A percentile compares a stretch with the other conserved stretches of the same genome.
These are phyloP conservation scores for Chelon labrosus DNA, from an alignment of 2,797 vertebrate species.

Conservation along the genomic window DNA sequence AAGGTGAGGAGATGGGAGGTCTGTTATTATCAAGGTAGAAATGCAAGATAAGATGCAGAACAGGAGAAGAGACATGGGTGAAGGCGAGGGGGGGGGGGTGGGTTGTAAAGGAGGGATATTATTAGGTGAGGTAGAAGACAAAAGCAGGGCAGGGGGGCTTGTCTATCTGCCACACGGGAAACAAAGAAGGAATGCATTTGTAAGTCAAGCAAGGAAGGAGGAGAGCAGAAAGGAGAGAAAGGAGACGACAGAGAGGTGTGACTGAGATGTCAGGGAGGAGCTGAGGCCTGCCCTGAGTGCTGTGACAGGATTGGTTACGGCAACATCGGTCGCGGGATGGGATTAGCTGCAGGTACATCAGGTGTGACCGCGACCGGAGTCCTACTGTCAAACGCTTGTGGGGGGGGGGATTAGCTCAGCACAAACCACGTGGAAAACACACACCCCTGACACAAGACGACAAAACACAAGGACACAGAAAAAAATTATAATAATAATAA, in stretches of 20 bases:
- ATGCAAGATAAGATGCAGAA: slow-evolving; percentile 52
- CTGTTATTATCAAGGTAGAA: slow-evolving; percentile 47
- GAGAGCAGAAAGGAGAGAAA: slow-evolving; percentile 43
- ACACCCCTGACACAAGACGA: slow-evolving; percentile 25
- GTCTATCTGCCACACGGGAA: slow-evolving; percentile 47
- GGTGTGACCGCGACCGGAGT: slow-evolving; percentile 77
- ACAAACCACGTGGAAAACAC: slow-evolving; percentile 45
- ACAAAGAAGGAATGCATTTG: slow-evolving; percentile 41
- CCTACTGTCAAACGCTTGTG: slow-evolving; percentile 69
- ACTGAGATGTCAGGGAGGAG: slow-evolving; percentile 76
- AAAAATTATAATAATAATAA: no score
- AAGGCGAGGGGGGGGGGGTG: slow-evolving; percentile 2
- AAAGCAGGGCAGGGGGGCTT: slow-evolving; percentile 59
- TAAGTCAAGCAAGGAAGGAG: slow-evolving; percentile 41
- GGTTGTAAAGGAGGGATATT: slow-evolving; percentile 47
- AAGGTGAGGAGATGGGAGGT: slow-evolving; percentile 49
- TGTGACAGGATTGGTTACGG: slow-evolving; percentile 81
- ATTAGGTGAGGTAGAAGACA: slow-evolving; percentile 60
- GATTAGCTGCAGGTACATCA: slow-evolving; percentile 83
- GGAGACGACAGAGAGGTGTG: slow-evolving; percentile 55
- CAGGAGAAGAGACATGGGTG: slow-evolving; percentile 39
- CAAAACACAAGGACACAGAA: slow-evolving; percentile 14
- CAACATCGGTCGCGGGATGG: slow-evolving; percentile 74
- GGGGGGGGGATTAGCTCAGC: slow-evolving; percentile 58
- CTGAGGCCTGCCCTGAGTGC: slow-evolving; percentile 55